Evolutionary conservation across 2,888 invertebrate genomes (phyloP).

Genomic region (Trissoscelio sp.): DNA sequence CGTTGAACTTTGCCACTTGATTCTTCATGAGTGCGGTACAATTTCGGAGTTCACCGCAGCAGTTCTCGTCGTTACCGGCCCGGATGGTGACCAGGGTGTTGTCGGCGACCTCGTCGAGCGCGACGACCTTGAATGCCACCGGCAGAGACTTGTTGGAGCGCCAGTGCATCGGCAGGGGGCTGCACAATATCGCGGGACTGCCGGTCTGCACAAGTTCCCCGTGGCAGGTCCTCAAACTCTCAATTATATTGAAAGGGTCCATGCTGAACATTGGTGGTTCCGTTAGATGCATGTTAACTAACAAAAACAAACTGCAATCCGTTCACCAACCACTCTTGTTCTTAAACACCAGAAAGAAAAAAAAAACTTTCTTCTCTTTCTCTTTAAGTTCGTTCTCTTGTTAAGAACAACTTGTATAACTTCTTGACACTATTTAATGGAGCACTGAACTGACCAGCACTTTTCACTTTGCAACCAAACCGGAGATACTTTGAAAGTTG

Average conservation of each 20-base stretch:
- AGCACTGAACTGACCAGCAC: too few relatives aligned
- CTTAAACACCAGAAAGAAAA: too few relatives aligned
- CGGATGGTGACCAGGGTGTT: constrained; percentile 97
- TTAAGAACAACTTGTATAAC: too few relatives aligned
- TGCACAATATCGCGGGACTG: constrained; percentile 97
- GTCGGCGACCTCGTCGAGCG: constrained; percentile 96
- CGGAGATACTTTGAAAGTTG: background rate
- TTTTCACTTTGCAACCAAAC: too few relatives aligned
- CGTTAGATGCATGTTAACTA: constrained; percentile 87
- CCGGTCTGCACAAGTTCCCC: constrained; percentile 98
- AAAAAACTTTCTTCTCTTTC: too few relatives aligned
- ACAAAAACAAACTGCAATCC: background rate
- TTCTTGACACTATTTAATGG: too few relatives aligned
- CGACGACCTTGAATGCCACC: constrained; percentile 97
- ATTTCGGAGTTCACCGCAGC: constrained; percentile 97
- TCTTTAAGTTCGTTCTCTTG: too few relatives aligned
- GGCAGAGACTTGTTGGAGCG: constrained; percentile 99
- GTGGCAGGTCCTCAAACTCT: constrained; percentile 93
- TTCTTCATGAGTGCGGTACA: constrained; percentile 98
- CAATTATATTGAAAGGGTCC: constrained; percentile 90
- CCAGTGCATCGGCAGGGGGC: constrained; percentile 97
- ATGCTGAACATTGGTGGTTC: constrained; percentile 88
- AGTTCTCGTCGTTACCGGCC: constrained; percentile 99
- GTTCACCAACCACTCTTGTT: too few relatives aligned
- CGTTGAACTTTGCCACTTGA: constrained; percentile 99